Percentiles rank a stretch among this genome's conserved stretches.
These are phyloP conservation scores for Mesodorylaimus sp. DNA, from an alignment of 2,888 invertebrate genomes.

Conservation along the genomic window DNA sequence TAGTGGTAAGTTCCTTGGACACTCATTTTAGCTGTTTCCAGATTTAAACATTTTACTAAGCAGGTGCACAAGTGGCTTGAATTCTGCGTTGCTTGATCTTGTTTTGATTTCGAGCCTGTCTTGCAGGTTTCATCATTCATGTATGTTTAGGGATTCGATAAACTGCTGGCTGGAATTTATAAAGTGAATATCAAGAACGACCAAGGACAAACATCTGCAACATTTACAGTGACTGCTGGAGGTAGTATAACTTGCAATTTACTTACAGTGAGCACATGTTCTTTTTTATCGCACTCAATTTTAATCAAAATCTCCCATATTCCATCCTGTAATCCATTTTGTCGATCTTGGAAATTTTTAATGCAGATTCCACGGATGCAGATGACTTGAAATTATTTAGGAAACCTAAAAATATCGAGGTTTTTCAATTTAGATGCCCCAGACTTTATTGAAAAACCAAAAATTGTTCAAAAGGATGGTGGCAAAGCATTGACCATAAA, in stretches of 20 bases:
- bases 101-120: too few species aligned
- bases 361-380: background rate
- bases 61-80: too few species aligned
- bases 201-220: conserved; percentile 23
- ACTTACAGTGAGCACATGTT: background rate
- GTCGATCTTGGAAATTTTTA: too few species aligned
- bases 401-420: background rate
- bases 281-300: background rate
- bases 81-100: too few species aligned
- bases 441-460: conserved; percentile 30
- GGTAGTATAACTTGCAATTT: conserved; percentile 13
- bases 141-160: conserved; percentile 25
- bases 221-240: conserved; percentile 28
- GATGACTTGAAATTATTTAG: background rate
- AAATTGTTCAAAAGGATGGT: conserved; percentile 28
- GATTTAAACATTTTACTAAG: too few species aligned
- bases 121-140: too few species aligned
- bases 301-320: background rate
- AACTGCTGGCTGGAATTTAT: conserved; percentile 27
- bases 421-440: conserved; percentile 23
- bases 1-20: too few species aligned
- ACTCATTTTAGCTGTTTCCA: too few species aligned
- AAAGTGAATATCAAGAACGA: conserved; percentile 22
- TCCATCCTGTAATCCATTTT: background rate
- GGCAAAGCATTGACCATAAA: conserved; percentile 28